Evolutionary conservation across 2,113 vertebrate genomes (phyloP), one percentile per base, ranked within the genome.

Genomic region (Greenwoodochromis staneri): DNA sequence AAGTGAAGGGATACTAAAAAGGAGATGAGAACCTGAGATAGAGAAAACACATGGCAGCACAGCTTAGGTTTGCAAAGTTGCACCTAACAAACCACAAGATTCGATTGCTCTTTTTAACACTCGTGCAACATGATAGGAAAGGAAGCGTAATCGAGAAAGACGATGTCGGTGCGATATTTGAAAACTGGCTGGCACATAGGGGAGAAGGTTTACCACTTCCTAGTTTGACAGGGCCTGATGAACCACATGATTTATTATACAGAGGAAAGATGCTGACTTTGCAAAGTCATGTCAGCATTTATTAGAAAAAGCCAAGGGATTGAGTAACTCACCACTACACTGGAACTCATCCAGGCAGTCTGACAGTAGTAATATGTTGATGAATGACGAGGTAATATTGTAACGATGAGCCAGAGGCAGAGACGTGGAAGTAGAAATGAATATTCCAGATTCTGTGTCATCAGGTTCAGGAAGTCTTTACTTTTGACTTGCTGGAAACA

Each of bases 381-480:
- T 71, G 36, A 71, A 71, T 16, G 36, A 71, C 0, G 13, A 16
- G 21, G 36, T 42, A 45, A 42, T 42, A 27, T 71, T 69, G 63
- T 69, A 24, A 69, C 12, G 7, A 69, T 69, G 36, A 69, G 0
- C 63, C 19, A 14, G 34, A 40, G 19, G 34, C 19, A 69, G 63
- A 38, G n/a, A 71, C 0, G 3, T 71, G 0, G 66, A 45, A 16
- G 5, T 45, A 0, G 0, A 69, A 69, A 24, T 40, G 2, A 71
- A 71, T 24, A 71, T 42, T 42, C 7, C 34, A 66, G 31, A 66
- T n/a, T 66, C 61, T 66, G 10, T 69, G 34, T 38, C 63, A 69
- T 69, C 11, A 13, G 34, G 19, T 69, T 40, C 63, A 69, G 11
- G 4, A 69, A 69, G 11, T 69, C 36, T 40, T 69, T 40, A 40